Evolutionary conservation across 1,140 invertebrate species (phyloP).

Genomic region (Meloidogyne hapla): DNA sequence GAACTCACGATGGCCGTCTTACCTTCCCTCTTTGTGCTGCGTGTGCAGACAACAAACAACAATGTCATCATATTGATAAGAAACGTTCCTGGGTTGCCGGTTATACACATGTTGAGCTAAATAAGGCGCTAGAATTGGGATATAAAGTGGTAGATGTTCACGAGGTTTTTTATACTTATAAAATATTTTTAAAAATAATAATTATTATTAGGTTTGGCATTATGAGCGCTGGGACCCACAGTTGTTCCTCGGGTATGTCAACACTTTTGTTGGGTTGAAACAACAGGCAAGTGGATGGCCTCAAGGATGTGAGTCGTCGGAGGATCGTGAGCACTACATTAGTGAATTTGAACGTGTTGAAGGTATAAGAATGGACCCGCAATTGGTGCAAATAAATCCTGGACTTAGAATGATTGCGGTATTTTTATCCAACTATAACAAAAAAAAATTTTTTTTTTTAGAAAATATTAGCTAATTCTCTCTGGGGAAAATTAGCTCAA

Average conservation of each 20-base stretch:
- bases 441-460: too few relatives aligned
- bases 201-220: not conserved
- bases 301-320: not conserved
- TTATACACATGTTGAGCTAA: slow-evolving; percentile 29
- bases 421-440: too few relatives aligned
- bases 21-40: slow-evolving; percentile 7
- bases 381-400: slow-evolving; percentile 11
- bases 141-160: slow-evolving; percentile 25
- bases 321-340: too few relatives aligned
- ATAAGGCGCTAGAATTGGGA: slow-evolving; percentile 18
- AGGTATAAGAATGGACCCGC: slow-evolving; percentile 20
- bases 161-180: slow-evolving; percentile 10
- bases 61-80: not conserved
- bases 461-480: slow-evolving; percentile 24
- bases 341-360: not conserved
- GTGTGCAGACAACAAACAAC: not conserved
- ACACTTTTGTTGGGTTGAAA: not conserved
- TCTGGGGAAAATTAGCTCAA: slow-evolving; percentile 34
- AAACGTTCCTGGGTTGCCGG: not conserved
- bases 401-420: slow-evolving; percentile 22
- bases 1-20: slow-evolving; percentile 9
- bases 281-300: not conserved
- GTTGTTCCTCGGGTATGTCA: not conserved
- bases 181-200: not conserved
- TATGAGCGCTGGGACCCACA: not conserved